Evolutionary conservation across 1,140 invertebrate genomes (phyloP).

Genomic region (Camponotus vicinus): DNA sequence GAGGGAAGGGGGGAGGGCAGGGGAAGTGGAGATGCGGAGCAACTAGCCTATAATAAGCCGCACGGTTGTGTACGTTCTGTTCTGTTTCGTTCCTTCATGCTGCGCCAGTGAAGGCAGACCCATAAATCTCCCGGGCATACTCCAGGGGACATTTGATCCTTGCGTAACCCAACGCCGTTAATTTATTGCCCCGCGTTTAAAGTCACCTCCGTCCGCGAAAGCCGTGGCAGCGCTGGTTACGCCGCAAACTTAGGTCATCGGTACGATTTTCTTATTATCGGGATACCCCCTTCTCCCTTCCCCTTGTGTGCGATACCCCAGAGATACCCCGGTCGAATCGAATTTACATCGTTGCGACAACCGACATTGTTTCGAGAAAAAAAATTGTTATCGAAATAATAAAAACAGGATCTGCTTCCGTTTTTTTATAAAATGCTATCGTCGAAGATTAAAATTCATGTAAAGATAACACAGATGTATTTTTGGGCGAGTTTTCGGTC

Average conservation of each 20-base stretch:
- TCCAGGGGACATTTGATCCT: conserved; percentile 87
- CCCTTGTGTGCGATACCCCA: not conserved
- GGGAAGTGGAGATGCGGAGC: conserved; percentile 77
- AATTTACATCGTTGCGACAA: not conserved
- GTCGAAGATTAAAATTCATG: not conserved
- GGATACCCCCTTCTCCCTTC: not conserved
- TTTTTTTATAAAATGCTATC: not conserved
- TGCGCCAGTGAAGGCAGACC: conserved; percentile 85
- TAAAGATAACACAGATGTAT: not conserved
- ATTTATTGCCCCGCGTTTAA: conserved; percentile 86
- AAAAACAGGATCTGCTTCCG: not conserved
- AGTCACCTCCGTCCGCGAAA: conserved; percentile 84
- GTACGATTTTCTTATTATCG: conserved; percentile 80
- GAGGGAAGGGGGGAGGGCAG: conserved; percentile 6
- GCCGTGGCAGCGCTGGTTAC: conserved; percentile 62
- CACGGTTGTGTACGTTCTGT: conserved; percentile 82
- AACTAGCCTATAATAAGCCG: conserved; percentile 85
- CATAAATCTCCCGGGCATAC: conserved; percentile 86
- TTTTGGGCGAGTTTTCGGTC: not conserved
- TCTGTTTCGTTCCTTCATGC: conserved; percentile 85
- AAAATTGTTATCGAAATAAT: not conserved
- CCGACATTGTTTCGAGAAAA: not conserved
- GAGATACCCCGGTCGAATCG: not conserved
- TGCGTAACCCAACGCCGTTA: conserved; percentile 87
- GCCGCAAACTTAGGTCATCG: conserved; percentile 66